Evolutionary conservation across 2,888 invertebrate genomes (phyloP).

Genomic region (Leptopilina syphax): DNA sequence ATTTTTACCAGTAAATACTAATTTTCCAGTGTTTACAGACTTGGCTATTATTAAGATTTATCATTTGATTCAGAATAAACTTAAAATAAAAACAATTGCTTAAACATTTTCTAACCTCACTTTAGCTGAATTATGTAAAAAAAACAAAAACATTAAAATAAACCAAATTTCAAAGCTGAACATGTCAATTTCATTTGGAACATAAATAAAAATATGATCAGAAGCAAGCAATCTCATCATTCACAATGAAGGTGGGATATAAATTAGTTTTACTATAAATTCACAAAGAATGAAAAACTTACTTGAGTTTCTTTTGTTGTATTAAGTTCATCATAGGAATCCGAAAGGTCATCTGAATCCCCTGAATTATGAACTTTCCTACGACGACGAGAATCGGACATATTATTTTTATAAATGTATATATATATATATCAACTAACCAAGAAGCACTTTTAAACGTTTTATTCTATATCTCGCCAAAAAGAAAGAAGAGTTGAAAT

Average conservation of each 20-base stretch:
- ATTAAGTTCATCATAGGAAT: slow-evolving; percentile 72
- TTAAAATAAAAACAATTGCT: background rate
- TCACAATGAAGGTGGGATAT: no score
- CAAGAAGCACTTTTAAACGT: background rate
- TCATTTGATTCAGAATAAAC: no score
- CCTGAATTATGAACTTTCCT: slow-evolving; percentile 71
- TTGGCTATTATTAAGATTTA: no score
- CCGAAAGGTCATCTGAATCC: slow-evolving; percentile 73
- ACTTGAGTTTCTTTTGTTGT: slow-evolving; percentile 74
- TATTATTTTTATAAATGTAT: slow-evolving; percentile 45
- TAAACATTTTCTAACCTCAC: background rate
- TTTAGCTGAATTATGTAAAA: background rate
- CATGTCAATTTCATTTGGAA: no score
- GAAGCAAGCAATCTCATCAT: no score
- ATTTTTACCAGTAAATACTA: no score
- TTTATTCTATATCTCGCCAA: background rate
- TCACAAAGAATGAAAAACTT: slow-evolving; percentile 48
- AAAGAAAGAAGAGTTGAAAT: background rate
- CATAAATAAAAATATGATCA: no score
- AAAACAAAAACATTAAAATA: background rate
- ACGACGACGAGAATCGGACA: slow-evolving; percentile 74
- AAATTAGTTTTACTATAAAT: background rate
- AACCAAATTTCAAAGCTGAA: no score
- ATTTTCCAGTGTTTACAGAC: no score
- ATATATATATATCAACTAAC: background rate